phyloP scores from a whole-genome alignment of 2,113 vertebrate genomes.

The Australoheros scitulus region DNA sequence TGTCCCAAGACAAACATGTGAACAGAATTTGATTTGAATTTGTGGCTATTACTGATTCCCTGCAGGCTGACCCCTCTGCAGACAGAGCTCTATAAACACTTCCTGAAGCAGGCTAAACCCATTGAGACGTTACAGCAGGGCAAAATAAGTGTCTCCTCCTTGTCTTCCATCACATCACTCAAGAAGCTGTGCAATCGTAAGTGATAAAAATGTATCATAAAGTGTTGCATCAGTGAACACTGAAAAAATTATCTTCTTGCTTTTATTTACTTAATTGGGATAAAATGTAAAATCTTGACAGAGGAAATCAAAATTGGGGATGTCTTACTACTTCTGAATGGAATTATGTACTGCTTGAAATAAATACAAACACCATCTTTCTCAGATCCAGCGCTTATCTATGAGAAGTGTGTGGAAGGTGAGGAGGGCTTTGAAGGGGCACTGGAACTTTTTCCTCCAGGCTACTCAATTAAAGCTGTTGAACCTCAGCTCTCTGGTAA shows the following conservation, averaged over 20 bases:
- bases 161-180: constrained; percentile 95
- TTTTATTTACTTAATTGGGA: neutral
- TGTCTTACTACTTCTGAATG: neutral
- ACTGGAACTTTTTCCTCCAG: constrained; percentile 87
- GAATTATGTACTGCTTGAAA: neutral
- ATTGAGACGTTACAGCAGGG: constrained; percentile 85
- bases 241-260: neutral
- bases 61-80: constrained; percentile 91
- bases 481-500: constrained; percentile 96
- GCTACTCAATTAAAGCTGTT: constrained; percentile 87
- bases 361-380: neutral
- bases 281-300: neutral
- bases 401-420: constrained; percentile 92
- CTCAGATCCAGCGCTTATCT: constrained; percentile 90
- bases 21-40: neutral
- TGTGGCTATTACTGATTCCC: neutral
- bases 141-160: constrained; percentile 91
- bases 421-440: constrained; percentile 92
- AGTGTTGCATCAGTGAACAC: neutral
- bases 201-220: constrained; percentile 53
- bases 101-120: constrained; percentile 91
- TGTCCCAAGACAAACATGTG: neutral
- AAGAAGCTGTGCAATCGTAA: constrained; percentile 99
- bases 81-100: constrained; percentile 88
- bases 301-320: neutral